Evolutionary conservation across 1,140 invertebrate species (phyloP).

Genomic region (Matsumurasca onukii): DNA sequence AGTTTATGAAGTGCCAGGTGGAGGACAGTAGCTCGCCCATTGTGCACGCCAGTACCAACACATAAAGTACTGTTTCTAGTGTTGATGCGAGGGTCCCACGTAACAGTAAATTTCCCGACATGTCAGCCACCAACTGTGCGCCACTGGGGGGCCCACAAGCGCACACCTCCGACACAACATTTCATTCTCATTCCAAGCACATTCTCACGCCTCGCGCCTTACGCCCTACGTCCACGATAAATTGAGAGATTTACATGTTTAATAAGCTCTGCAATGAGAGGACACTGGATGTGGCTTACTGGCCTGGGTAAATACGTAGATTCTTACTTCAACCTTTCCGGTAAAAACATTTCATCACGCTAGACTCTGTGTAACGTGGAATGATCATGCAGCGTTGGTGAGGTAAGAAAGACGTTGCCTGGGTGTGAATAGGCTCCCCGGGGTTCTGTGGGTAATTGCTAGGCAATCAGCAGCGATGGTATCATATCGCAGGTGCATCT

Average conservation of each 20-base stretch:
- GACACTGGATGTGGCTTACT: too few species aligned
- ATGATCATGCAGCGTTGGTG: not conserved
- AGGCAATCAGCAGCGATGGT: not conserved
- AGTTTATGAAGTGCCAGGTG: not conserved
- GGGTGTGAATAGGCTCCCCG: not conserved
- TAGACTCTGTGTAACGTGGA: too few species aligned
- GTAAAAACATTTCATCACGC: too few species aligned
- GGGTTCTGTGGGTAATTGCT: not conserved
- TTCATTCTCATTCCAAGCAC: constrained; percentile 9
- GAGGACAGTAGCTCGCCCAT: not conserved
- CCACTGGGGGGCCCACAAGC: not conserved
- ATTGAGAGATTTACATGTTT: constrained; percentile 22
- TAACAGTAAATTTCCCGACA: constrained; percentile 1
- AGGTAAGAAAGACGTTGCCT: not conserved
- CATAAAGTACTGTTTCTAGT: constrained; percentile 24
- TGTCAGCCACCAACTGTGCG: constrained; percentile 12
- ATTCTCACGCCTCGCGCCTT: constrained; percentile 8
- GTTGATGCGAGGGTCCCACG: constrained; percentile 4
- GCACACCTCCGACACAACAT: not conserved
- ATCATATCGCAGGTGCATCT: not conserved
- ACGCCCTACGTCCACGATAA: not conserved
- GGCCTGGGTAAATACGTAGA: too few species aligned
- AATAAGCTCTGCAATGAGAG: not conserved
- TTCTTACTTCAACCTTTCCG: too few species aligned
- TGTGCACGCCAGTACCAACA: constrained; percentile 13